A percentile compares a stretch with the other conserved stretches of the same genome.
Evolutionary conservation across 2,113 vertebrate genomes (phyloP).

Genomic region (Halichoeres trimaculatus): DNA sequence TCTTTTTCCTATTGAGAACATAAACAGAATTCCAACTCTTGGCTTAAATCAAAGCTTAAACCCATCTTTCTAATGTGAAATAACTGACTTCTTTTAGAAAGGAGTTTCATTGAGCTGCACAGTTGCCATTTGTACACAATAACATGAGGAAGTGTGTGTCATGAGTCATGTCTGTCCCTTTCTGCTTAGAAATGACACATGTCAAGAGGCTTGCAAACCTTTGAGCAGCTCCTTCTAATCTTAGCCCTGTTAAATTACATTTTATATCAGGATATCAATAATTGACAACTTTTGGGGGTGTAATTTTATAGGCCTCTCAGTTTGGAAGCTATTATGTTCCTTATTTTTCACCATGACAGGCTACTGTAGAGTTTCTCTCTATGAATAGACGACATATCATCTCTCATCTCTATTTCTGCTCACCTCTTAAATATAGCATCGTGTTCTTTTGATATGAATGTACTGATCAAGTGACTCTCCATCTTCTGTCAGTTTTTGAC

Average conservation of each 20-base stretch:
- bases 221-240: background rate
- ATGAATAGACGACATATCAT: slow-evolving; percentile 67
- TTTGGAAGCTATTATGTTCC: slow-evolving; percentile 65
- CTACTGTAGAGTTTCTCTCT: slow-evolving; percentile 37
- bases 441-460: slow-evolving; percentile 52
- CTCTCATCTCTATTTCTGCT: slow-evolving; percentile 69
- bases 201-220: background rate
- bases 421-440: slow-evolving; percentile 65
- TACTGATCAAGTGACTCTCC: slow-evolving; percentile 41
- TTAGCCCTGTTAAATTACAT: slow-evolving; percentile 35
- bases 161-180: too few relatives aligned
- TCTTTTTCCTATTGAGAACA: too few relatives aligned
- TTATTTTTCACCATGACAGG: slow-evolving; percentile 63
- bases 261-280: slow-evolving; percentile 55
- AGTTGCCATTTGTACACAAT: too few relatives aligned
- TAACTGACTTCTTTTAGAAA: too few relatives aligned
- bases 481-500: slow-evolving; percentile 39
- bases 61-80: too few relatives aligned
- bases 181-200: background rate
- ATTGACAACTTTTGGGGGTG: slow-evolving; percentile 50
- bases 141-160: too few relatives aligned
- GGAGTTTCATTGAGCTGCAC: too few relatives aligned
- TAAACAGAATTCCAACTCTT: too few relatives aligned
- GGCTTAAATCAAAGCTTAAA: too few relatives aligned
- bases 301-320: slow-evolving; percentile 53